Percentiles rank a stretch among this genome's conserved stretches.
Evolutionary conservation across 2,888 invertebrate species (phyloP).

Genomic region (Caenorhabditis becei): DNA sequence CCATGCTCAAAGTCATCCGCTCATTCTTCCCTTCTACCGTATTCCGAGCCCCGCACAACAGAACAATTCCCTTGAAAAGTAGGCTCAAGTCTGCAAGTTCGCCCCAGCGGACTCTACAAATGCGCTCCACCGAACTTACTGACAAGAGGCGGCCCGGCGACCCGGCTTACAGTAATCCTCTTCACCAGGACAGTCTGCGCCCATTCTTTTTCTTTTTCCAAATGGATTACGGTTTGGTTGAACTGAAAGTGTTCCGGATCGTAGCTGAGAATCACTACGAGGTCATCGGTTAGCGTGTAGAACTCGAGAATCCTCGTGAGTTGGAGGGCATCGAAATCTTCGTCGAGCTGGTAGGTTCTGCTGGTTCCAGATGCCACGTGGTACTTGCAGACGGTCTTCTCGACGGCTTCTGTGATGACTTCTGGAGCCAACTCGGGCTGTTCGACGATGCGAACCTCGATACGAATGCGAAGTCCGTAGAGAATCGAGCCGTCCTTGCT

Average conservation of each 20-base stretch:
- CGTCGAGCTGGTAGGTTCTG: conserved; percentile 25
- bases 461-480: conserved; percentile 32
- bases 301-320: conserved; percentile 39
- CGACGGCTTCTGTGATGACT: conserved; percentile 22
- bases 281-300: conserved; percentile 26
- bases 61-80: conserved; percentile 31
- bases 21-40: conserved; percentile 17
- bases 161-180: conserved; percentile 29
- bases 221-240: conserved; percentile 28
- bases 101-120: too few relatives aligned
- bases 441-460: conserved; percentile 34
- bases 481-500: conserved; percentile 19
- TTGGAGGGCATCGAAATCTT: conserved; percentile 24
- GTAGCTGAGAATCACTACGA: conserved; percentile 28
- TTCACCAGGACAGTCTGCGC: conserved; percentile 29
- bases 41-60: conserved; percentile 41
- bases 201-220: conserved; percentile 10
- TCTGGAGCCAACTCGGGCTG: conserved; percentile 31
- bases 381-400: conserved; percentile 48
- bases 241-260: conserved; percentile 39
- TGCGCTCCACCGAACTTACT: conserved; percentile 28
- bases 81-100: conserved; percentile 26
- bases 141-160: conserved; percentile 41
- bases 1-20: conserved; percentile 35
- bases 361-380: conserved; percentile 43